A percentile compares a stretch with the other conserved stretches of the same genome.
Evolutionary conservation across 2,113 vertebrate species (phyloP).

Genomic region (Gavia stellata): DNA sequence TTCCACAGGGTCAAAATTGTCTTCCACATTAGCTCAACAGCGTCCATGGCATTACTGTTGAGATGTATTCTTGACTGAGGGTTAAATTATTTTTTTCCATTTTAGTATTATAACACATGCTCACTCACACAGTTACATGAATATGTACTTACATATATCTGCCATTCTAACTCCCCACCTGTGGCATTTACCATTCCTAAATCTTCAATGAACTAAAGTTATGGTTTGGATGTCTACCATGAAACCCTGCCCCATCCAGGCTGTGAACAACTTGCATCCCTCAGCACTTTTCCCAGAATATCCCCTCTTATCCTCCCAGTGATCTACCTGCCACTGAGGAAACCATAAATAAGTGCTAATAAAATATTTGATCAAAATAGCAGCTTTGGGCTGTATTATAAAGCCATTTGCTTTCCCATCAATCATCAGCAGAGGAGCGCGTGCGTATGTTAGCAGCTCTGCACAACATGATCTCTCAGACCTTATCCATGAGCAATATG

Average conservation of each 20-base stretch:
- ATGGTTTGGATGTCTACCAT: background rate
- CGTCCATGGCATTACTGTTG: background rate
- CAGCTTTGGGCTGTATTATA: background rate
- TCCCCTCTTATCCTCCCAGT: background rate
- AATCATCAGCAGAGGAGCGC: background rate
- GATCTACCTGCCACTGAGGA: background rate
- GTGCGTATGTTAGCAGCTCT: accelerated
- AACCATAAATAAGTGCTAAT: background rate
- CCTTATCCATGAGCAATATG: background rate
- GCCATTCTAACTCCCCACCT: background rate
- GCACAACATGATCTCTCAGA: background rate
- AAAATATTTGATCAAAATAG: background rate
- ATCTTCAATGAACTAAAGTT: background rate
- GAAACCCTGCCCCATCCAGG: background rate
- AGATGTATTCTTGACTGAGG: background rate
- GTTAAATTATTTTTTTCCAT: background rate
- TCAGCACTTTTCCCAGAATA: background rate
- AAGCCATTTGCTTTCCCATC: background rate
- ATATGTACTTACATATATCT: background rate
- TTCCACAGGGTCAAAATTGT: background rate
- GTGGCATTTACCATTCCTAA: background rate
- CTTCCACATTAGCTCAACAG: background rate
- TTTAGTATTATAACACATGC: background rate
- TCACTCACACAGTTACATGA: background rate
- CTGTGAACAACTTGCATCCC: background rate